Base-by-base conservation (phyloP, 1,140 invertebrate species). In the Drosophila kikkawai region DNA sequence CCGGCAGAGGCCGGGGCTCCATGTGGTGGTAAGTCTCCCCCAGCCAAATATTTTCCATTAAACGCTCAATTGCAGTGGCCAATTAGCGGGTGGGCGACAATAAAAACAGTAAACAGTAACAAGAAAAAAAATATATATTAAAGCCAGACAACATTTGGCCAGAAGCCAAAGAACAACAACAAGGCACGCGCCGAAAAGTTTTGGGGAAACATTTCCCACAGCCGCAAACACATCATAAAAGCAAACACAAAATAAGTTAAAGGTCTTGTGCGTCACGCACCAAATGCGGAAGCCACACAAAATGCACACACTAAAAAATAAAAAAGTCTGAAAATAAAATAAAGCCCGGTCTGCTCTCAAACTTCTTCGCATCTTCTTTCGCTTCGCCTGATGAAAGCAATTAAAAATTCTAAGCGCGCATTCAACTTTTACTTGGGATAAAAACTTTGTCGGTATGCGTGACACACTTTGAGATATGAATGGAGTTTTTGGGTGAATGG, bases 21-120 rank as follows among this genome's bases (percentile, higher is more conserved):
- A 93, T 93, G 91, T 93, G 92, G 92, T 93, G 92, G 92, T 93
- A 88, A 91, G 92, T 92, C 36, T 92, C 36, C 37, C 37, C 6
- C 19, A 34, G 19, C 19, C 19, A 77, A 77, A 50, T 45, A 64
- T 53, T 66, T 67, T 61, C 58, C 58, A 73, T 79, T 58, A 74
- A 80, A 55, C 48, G 60, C 60, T 68, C 45, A 67, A 58, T 70
- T 74, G 66, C 70, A 60, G 42, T 50, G 64, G 37, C 48, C 78
- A 88, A 90, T 88, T 88, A 88, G 84, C 84, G 64, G 13, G 9
- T 6, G 26, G 8, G 45, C 69, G 74, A 68, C 50, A 88, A 90
- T 71, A 71, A 81, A 36, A 71, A 59, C 45, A 65, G 85, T 60
- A 88, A 88, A 88, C 74, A 88, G 26, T 8, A 50, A n/a, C 26